A percentile compares a stretch with the other conserved stretches of the same genome.
Conservation (phyloP, 2,888 invertebrate species). For the Phania funesta region DNA sequence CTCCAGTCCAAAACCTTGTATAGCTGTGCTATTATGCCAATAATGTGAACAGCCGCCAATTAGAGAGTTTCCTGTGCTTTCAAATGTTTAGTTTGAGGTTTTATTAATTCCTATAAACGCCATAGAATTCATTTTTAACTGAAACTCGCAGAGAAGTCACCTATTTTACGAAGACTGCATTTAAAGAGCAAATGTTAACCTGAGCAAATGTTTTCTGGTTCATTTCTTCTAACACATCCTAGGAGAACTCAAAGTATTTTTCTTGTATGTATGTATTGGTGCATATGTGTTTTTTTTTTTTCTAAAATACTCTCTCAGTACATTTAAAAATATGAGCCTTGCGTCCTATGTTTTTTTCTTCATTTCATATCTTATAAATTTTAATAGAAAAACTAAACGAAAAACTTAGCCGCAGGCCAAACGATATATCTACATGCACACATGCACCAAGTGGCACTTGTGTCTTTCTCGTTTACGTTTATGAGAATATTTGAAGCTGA, state of each 20-base stretch:
- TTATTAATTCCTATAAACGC: too few species aligned
- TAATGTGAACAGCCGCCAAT: too few species aligned
- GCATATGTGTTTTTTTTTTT: neutral
- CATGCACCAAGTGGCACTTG: slow-evolving; percentile 24
- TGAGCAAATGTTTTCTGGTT: neutral
- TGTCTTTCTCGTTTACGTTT: neutral
- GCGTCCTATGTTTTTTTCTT: neutral
- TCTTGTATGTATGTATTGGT: neutral
- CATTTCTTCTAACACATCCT: neutral
- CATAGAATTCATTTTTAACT: too few species aligned
- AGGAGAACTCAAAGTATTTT: neutral
- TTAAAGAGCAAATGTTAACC: too few species aligned
- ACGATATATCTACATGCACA: neutral
- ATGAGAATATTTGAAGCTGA: neutral
- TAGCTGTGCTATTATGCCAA: too few species aligned
- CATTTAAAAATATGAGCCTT: slow-evolving; percentile 2
- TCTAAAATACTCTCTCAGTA: neutral
- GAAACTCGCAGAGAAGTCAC: too few species aligned
- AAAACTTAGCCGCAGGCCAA: slow-evolving; percentile 49
- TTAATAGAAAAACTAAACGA: slow-evolving; percentile 36
- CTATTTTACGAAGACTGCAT: too few species aligned
- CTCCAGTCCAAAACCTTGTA: too few species aligned
- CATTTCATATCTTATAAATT: neutral
- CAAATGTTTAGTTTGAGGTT: too few species aligned
- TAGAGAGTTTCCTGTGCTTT: too few species aligned